Conservation (phyloP, 2,797 vertebrate genomes). For the Yasuhikotakia modesta region DNA sequence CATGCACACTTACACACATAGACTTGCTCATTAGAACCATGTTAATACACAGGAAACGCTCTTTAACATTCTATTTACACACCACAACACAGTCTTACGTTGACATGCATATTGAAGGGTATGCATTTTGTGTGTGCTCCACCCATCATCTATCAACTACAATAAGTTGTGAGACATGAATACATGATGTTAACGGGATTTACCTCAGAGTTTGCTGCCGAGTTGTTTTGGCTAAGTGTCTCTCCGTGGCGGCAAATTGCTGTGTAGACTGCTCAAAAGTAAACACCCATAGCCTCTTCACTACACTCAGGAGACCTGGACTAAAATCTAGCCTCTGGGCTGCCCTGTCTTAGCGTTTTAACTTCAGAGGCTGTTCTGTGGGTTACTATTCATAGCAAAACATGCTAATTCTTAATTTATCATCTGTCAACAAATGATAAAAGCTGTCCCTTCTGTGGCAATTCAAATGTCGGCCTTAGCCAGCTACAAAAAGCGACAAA, state of each 20-base stretch:
- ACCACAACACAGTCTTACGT: background rate
- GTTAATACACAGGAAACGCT: background rate
- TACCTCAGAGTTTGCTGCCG: constrained; percentile 63
- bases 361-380: constrained; percentile 9
- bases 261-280: constrained; percentile 37
- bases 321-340: constrained; percentile 16
- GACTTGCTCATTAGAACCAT: constrained; percentile 13
- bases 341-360: constrained; percentile 1
- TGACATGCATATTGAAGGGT: background rate
- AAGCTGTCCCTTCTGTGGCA: background rate
- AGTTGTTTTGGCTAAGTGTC: constrained; percentile 51
- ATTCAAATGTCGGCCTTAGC: background rate
- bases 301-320: constrained; percentile 16
- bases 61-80: background rate
- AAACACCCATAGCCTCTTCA: constrained; percentile 19
- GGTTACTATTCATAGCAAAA: background rate
- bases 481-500: background rate
- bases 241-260: constrained; percentile 43
- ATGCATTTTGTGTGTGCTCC: background rate
- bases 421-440: constrained; percentile 4
- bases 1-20: constrained; percentile 16
- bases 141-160: background rate
- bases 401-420: constrained; percentile 20
- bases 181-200: constrained; percentile 75
- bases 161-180: constrained; percentile 52